These are phyloP conservation scores for Barnardius zonarius DNA, from an alignment of 2,113 vertebrate species.

Conservation along the genomic window DNA sequence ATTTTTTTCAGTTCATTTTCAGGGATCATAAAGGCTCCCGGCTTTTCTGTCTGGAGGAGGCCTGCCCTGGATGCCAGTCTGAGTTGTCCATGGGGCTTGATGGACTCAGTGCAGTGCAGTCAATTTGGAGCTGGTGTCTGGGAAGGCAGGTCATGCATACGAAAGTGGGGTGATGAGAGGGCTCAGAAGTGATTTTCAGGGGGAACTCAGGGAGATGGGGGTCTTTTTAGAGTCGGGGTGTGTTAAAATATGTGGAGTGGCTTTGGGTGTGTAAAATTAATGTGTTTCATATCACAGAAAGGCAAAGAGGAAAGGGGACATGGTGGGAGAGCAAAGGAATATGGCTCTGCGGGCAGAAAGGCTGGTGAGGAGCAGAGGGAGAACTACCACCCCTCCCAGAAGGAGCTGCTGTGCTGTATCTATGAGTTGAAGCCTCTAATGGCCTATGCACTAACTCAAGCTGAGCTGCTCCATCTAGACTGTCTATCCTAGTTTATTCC, in stretches of 20 bases:
- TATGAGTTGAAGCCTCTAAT: neutral
- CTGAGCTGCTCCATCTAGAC: neutral
- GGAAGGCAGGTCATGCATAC: fast-evolving
- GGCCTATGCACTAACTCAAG: neutral
- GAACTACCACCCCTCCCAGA: neutral
- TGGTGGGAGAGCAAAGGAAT: fast-evolving
- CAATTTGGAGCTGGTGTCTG: fast-evolving
- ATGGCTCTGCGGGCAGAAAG: fast-evolving
- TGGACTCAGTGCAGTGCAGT: fast-evolving
- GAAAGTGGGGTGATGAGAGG: fast-evolving
- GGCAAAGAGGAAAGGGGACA: neutral
- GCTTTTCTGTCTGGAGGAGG: neutral
- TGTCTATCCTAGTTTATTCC: neutral
- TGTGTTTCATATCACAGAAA: neutral
- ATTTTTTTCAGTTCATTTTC: neutral
- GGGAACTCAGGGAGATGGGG: neutral
- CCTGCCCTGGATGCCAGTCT: neutral
- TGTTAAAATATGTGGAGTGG: too few relatives aligned
- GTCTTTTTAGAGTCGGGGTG: fast-evolving
- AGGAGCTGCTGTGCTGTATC: fast-evolving
- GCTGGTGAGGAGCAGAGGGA: neutral
- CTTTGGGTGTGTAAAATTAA: neutral
- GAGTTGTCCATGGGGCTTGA: fast-evolving
- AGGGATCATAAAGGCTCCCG: neutral
- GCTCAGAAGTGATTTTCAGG: neutral